Base-by-base conservation (phyloP, 1,140 invertebrate genomes). In the Uloborus diversus region DNA sequence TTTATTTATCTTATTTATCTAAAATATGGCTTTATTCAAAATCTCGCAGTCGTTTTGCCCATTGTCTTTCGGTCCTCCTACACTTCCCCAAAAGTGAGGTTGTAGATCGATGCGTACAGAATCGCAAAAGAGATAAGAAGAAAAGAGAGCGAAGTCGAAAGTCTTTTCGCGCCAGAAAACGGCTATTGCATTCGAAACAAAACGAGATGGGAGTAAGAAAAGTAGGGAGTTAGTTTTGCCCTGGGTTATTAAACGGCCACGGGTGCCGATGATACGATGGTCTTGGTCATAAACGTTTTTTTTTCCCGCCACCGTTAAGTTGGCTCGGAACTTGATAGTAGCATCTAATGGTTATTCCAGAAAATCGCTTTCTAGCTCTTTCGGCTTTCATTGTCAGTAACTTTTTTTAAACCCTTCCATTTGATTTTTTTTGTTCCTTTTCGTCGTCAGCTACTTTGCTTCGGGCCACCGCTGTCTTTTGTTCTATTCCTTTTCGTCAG, bases 261-360 rank as follows among this genome's bases (percentile, higher is more conserved):
- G 20, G 56, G 56, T 30, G 56, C 30, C 37, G 25, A 59, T 59
- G 56, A 59, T 28, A n/a, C 51, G 66, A 73, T 73, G 69, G 35
- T 57, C n/a, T n/a, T n/a, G 42, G 69, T 73, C 69, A 73, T 73
- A 73, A 73, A 73, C 59, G 33, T 33, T 35, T 73, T 73, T 61
- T 61, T 35, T 33, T 73, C 32, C n/a, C n/a, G n/a, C n/a, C 11
- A 17, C 25, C 4, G 25, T 30, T 23, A 65, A 59, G 25, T 25
- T 28, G 28, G 28, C 32, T 59, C 25, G 23, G 56, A 37, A 42
- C 33, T 65, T 25, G 62, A 65, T 65, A 47, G 62, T 37, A 11
- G 2, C 17, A 14, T 65, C 62, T 65, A 42, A 65, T 65, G 62
- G 62, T 42, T 42, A 42, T 28, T 30, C 23, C 20, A 57, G 17